Conservation (phyloP, 2,888 invertebrate genomes). For the Phalera bucephala region DNA sequence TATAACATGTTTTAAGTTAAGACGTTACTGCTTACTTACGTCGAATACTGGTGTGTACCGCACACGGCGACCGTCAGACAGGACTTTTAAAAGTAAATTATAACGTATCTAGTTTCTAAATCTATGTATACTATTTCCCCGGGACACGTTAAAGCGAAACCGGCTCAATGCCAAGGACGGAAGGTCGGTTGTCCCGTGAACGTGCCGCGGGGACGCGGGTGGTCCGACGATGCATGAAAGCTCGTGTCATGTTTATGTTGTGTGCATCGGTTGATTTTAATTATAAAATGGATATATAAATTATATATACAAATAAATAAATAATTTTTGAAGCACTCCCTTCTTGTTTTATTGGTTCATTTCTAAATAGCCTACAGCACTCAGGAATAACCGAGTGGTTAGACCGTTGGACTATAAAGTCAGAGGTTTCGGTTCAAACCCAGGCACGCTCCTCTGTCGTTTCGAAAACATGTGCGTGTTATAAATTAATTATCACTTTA, state of each 20-base stretch:
- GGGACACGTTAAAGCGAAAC: constrained; percentile 20
- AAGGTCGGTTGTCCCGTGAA: constrained; percentile 33
- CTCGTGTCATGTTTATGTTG: constrained; percentile 57
- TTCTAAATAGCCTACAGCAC: neutral
- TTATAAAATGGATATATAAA: constrained; percentile 81
- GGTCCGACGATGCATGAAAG: constrained; percentile 36
- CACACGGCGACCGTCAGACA: constrained; percentile 24
- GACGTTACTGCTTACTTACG: no score
- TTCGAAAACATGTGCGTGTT: no score
- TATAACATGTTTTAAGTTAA: no score
- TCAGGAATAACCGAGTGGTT: neutral
- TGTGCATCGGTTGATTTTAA: constrained; percentile 78
- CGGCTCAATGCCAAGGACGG: constrained; percentile 48
- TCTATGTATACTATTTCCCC: constrained; percentile 38
- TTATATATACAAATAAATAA: constrained; percentile 82
- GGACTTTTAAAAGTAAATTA: constrained; percentile 38
- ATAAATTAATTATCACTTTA: no score
- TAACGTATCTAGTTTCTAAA: constrained; percentile 42
- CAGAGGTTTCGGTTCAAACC: neutral
- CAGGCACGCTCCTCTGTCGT: no score
- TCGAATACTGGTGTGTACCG: constrained; percentile 20
- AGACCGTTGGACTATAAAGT: neutral
- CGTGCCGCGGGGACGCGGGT: constrained; percentile 34
- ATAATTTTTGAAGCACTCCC: constrained; percentile 80
- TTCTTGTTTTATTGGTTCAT: constrained; percentile 49